These are phyloP conservation scores for Sinonovacula constricta DNA, from an alignment of 1,140 invertebrate species.

Conservation along the genomic window DNA sequence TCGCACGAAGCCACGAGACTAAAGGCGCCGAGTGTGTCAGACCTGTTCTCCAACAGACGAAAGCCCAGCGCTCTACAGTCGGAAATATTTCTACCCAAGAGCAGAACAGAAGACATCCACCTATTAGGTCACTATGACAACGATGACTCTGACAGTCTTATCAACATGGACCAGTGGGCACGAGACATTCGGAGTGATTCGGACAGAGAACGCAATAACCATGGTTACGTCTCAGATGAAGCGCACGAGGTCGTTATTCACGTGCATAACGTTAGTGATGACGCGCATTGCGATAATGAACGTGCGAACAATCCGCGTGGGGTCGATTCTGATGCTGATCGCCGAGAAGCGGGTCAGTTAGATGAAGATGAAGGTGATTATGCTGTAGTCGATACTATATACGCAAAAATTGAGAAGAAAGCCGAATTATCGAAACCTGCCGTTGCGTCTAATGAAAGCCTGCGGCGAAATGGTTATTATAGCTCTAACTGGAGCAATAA, in stretches of 20 bases:
- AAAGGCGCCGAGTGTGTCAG: constrained; percentile 4
- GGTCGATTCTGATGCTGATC: too few relatives aligned
- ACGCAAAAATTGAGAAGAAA: constrained; percentile 40
- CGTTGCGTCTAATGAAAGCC: too few relatives aligned
- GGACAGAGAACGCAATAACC: constrained; percentile 7
- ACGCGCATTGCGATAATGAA: neutral
- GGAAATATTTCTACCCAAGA: constrained; percentile 49
- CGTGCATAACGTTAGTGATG: neutral
- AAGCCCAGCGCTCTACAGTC: constrained; percentile 42
- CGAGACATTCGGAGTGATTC: constrained; percentile 25
- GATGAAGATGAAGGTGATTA: constrained; percentile 15
- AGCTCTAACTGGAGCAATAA: too few relatives aligned
- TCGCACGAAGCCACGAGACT: neutral
- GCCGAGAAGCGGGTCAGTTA: too few relatives aligned
- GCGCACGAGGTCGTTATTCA: neutral
- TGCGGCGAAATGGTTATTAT: too few relatives aligned
- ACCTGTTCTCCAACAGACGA: constrained; percentile 24
- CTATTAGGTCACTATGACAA: neutral
- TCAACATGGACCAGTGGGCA: constrained; percentile 38
- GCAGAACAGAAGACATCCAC: neutral
- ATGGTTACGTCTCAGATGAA: constrained; percentile 10
- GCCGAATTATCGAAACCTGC: too few relatives aligned
- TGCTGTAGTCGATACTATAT: constrained; percentile 26
- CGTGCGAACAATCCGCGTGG: neutral
- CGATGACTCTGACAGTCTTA: constrained; percentile 32